Base-by-base conservation (phyloP, 2,888 invertebrate genomes). In the Dendrolimus houi region DNA sequence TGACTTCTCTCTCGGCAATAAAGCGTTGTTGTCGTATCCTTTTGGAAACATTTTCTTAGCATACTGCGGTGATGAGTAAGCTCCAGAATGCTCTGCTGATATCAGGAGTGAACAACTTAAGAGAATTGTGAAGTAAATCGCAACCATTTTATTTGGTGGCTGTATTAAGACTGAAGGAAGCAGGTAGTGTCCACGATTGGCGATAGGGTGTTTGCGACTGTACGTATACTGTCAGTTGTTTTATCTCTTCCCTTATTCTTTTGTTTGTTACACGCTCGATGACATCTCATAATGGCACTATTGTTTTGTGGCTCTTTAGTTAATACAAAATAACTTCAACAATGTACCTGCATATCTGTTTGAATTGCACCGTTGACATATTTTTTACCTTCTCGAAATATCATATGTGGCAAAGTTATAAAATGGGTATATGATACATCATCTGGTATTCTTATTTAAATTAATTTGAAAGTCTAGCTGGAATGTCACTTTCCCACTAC, bases 241-340 rank as follows among this genome's bases (percentile, higher is more conserved):
- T 87, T 90, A 88, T 89, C 87, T 88, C 79, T 85, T 83, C 83
- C 81, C 77, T 68, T 60, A 62, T 70, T 72, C 87, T 87, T 89
- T 90, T 90, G 89, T 89, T 86, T 83, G 73, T 75, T 62, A 79
- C 83, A 89, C 88, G 90, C 89, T 81, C 87, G 85, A 81, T 85
- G 90, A 86, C 87, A 85, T 86, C 81, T 74, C 72, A 74, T 89
- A 88, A 89, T 89, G 79, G 83, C 55, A 69, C 79, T 73, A 87
- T 88, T 88, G 87, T 89, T 85, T 88, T 85, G 75, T 75, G 73
- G 71, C 71, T 67, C 67, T 75, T 73, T 80, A 76, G 76, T 82
- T 77, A 79, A 29, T 29, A 47, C 47, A 47, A 47, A 47, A 47
- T 47, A 47, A 47, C 8, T 8, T 14, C 14, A 42, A 8, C 9